Percentiles rank a stretch among this genome's conserved stretches.
Evolutionary conservation across 2,113 vertebrate species (phyloP).

Genomic region (Onychostoma macrolepis): DNA sequence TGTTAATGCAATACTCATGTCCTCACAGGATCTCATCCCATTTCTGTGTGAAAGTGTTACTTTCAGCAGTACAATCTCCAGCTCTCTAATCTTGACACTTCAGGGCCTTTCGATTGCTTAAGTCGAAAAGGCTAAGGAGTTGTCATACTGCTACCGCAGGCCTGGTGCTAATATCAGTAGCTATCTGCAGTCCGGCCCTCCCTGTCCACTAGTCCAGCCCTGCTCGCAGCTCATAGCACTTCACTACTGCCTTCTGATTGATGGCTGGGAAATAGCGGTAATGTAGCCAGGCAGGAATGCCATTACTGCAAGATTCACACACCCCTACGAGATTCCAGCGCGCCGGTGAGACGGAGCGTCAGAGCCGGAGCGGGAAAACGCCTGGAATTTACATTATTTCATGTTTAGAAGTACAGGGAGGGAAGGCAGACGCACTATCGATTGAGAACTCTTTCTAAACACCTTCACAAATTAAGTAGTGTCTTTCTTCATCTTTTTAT

Average conservation of each 20-base stretch:
- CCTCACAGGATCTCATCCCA: neutral
- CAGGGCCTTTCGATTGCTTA: constrained; percentile 42
- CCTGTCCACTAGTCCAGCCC: constrained; percentile 38
- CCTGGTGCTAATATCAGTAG: constrained; percentile 58
- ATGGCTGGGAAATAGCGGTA: constrained; percentile 73
- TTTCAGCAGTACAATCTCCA: constrained; percentile 13
- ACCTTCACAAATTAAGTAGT: constrained; percentile 8
- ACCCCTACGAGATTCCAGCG: constrained; percentile 77
- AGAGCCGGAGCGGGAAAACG: constrained; percentile 69
- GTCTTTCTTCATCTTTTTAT: constrained; percentile 25
- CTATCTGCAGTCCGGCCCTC: constrained; percentile 55
- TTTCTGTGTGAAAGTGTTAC: constrained; percentile 5
- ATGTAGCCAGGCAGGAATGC: constrained; percentile 75
- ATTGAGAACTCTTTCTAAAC: constrained; percentile 26
- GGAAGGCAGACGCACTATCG: constrained; percentile 63
- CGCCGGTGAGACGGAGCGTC: constrained; percentile 69
- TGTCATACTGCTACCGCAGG: constrained; percentile 47
- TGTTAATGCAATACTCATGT: neutral
- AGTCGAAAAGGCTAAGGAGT: constrained; percentile 47
- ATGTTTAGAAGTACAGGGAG: constrained; percentile 77
- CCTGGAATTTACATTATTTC: constrained; percentile 79
- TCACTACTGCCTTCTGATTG: constrained; percentile 66
- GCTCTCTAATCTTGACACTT: constrained; percentile 41
- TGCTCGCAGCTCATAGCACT: constrained; percentile 54
- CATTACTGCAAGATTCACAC: constrained; percentile 75